Percentiles rank a stretch among this genome's conserved stretches.
These are phyloP conservation scores for Elachura formosa DNA, from an alignment of 2,113 vertebrate species.

Conservation along the genomic window DNA sequence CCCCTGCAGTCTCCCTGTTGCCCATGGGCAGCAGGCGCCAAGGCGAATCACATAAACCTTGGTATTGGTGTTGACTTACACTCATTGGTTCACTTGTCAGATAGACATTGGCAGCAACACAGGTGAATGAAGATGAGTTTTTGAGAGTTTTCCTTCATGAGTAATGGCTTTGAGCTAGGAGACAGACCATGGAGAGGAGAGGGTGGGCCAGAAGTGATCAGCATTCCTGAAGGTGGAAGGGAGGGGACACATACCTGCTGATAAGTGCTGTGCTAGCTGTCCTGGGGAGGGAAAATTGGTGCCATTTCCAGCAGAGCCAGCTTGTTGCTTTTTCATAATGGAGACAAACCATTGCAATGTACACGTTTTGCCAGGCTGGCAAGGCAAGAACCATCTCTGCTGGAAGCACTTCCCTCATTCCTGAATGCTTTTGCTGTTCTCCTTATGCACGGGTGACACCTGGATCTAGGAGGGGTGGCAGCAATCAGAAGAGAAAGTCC, in stretches of 20 bases:
- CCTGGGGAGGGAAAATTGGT: background rate
- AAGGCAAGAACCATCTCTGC: background rate
- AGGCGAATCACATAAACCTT: background rate
- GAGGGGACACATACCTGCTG: background rate
- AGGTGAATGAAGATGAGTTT: background rate
- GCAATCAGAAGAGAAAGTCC: background rate
- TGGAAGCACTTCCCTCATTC: background rate
- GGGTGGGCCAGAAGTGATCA: rapidly evolving
- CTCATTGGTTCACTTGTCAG: background rate
- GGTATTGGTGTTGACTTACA: background rate
- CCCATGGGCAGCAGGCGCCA: background rate
- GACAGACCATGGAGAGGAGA: background rate
- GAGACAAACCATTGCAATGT: background rate
- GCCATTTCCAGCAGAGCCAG: background rate
- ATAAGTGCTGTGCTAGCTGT: background rate
- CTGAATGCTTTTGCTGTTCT: background rate
- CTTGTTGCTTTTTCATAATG: background rate
- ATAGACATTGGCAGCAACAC: background rate
- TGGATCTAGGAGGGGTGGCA: rapidly evolving
- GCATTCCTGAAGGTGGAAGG: background rate
- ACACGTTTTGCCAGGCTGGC: background rate
- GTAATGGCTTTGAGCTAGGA: background rate
- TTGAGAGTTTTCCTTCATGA: background rate
- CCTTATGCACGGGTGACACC: background rate
- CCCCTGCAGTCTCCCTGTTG: background rate